Evolutionary conservation across 2,888 invertebrate species (phyloP), one percentile per base, ranked within the genome.

Genomic region (Limnephilus marmoratus): DNA sequence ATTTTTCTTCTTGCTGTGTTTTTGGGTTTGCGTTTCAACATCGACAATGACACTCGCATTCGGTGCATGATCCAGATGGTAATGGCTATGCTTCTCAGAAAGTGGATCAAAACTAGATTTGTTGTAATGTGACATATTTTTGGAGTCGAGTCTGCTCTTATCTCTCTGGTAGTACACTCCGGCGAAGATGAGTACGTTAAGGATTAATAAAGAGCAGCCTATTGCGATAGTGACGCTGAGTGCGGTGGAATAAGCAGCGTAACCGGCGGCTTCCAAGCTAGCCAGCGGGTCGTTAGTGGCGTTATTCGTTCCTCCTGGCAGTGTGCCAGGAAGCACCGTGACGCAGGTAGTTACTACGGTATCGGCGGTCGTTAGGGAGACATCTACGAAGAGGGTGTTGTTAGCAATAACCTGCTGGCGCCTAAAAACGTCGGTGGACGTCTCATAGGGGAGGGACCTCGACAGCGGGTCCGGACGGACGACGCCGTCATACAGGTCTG

Each of bases 401-500:
- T 96, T 97, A 15, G 96, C 95, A 92, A 95, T 95, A 68, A 95
- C 95, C 90, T 94, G 94, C 93, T 96, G 94, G 94, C 97, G 96
- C 94, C 97, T 96, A 93, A 96, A 96, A 93, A 97, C 96, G 93
- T 97, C 97, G 94, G 95, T 95, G 85, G 96, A 96, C 49, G 97
- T 97, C 94, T 96, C 96, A 94, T 95, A 95, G 93, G 95, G 95
- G 93, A 95, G 95, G 94, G 97, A 96, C 93, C 97, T 96, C 81
- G 97, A 97, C 93, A 98, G 96, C n/a, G 98, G 98, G 95, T 98
- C 98, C 15, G 98, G 98, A 93, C 99, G 97, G 53, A 99, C 98
- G 85, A 98, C 97, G 88, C 99, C 99, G 95, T 99, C 99, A 96
- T 99, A 99, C 41, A 99, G 96, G 93, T 98, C 98, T 94, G 98